Percentiles rank a stretch among this genome's conserved stretches.
phyloP scores from a whole-genome alignment of 2,888 invertebrate species.

The Sceliomorpha sp. region DNA sequence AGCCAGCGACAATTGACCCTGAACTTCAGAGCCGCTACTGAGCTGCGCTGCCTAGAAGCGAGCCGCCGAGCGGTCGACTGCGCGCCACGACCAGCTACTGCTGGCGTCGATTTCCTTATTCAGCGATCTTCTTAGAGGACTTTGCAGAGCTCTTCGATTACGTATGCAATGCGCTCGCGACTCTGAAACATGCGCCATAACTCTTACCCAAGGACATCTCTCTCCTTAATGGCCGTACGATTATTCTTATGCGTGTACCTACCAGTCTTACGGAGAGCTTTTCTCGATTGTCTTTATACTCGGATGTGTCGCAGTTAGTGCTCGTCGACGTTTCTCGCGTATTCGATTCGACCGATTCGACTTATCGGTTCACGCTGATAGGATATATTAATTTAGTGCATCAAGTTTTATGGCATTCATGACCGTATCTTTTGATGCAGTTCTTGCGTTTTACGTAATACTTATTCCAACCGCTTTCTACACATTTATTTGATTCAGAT shows the following conservation, averaged over 20 bases:
- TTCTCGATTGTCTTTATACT: constrained; percentile 40
- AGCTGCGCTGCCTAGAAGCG: constrained; percentile 50
- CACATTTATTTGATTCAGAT: no score
- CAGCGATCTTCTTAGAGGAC: constrained; percentile 71
- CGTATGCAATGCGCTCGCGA: constrained; percentile 62
- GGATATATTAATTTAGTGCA: no score
- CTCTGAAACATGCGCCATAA: constrained; percentile 62
- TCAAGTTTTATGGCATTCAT: no score
- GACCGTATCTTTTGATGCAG: no score
- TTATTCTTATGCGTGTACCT: constrained; percentile 33
- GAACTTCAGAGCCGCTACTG: constrained; percentile 71
- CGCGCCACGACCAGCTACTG: no score
- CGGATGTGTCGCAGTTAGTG: constrained; percentile 27
- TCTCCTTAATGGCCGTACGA: constrained; percentile 36
- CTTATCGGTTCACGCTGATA: no score
- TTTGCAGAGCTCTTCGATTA: constrained; percentile 62
- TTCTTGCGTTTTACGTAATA: no score
- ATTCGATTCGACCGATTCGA: no score
- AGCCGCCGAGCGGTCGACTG: constrained; percentile 44
- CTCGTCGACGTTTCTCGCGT: no score
- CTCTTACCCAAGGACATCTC: constrained; percentile 66
- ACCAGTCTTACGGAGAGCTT: constrained; percentile 41
- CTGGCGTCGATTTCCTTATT: constrained; percentile 74
- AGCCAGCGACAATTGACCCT: constrained; percentile 71
- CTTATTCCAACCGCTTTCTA: no score